These are phyloP conservation scores for Phyllostomus discolor DNA, from an alignment of 2,113 vertebrate species.

Conservation along the genomic window DNA sequence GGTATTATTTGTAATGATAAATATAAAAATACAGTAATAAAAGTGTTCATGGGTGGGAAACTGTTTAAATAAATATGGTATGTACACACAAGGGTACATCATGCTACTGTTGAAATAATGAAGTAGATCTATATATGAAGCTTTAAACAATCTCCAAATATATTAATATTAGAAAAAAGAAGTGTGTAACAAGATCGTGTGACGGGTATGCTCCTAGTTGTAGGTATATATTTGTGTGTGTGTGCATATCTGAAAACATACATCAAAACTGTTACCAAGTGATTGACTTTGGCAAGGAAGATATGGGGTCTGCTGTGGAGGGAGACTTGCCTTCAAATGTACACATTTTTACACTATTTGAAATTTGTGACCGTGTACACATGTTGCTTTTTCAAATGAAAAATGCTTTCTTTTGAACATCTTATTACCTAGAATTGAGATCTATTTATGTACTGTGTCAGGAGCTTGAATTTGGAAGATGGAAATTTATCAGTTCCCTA, in stretches of 20 bases:
- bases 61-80: background rate
- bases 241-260: background rate
- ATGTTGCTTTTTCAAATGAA: background rate
- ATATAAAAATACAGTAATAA: background rate
- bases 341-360: background rate
- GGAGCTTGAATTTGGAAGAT: background rate
- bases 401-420: background rate
- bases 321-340: background rate
- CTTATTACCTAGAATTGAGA: background rate
- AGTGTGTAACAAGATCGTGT: background rate
- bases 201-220: background rate
- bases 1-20: background rate
- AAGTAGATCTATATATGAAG: background rate
- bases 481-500: background rate
- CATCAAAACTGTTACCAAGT: background rate
- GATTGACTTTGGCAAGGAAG: background rate
- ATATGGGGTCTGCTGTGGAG: background rate
- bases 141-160: background rate
- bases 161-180: background rate
- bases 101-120: background rate
- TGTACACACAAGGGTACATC: background rate
- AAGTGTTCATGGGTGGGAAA: background rate
- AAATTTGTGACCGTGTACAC: background rate
- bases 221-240: background rate
- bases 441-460: background rate